These are phyloP conservation scores for Phaethon lepturus DNA, from an alignment of 2,113 vertebrate genomes.

Conservation along the genomic window DNA sequence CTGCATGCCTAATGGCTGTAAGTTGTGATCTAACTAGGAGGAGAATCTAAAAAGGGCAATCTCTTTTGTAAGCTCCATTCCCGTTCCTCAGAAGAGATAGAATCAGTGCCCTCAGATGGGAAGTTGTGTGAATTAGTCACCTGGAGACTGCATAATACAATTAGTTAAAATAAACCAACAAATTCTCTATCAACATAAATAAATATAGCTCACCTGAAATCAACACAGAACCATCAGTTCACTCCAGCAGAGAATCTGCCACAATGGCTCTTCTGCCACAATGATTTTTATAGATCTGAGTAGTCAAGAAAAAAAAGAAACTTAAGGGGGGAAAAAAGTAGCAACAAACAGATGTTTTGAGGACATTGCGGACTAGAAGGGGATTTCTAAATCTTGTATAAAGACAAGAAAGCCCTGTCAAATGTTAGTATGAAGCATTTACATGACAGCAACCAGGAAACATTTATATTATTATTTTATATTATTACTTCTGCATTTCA, in stretches of 20 bases:
- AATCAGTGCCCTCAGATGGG: neutral
- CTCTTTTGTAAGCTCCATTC: neutral
- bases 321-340: neutral
- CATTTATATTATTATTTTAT: neutral
- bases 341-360: neutral
- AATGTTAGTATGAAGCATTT: neutral
- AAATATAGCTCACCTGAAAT: neutral
- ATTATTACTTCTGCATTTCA: neutral
- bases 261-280: neutral
- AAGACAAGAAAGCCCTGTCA: neutral
- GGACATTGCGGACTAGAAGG: neutral
- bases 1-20: neutral
- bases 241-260: neutral
- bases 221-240: neutral
- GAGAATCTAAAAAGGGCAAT: neutral
- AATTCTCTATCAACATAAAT: neutral
- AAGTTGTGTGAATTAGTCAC: neutral
- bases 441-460: neutral
- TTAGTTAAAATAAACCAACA: neutral
- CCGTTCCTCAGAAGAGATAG: neutral
- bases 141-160: neutral
- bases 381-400: neutral
- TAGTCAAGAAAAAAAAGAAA: neutral
- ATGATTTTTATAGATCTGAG: neutral
- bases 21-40: neutral